Percentiles rank a stretch among this genome's conserved stretches.
Conservation (phyloP, 1,140 invertebrate species). For the Chrysomallon squamiferum region DNA sequence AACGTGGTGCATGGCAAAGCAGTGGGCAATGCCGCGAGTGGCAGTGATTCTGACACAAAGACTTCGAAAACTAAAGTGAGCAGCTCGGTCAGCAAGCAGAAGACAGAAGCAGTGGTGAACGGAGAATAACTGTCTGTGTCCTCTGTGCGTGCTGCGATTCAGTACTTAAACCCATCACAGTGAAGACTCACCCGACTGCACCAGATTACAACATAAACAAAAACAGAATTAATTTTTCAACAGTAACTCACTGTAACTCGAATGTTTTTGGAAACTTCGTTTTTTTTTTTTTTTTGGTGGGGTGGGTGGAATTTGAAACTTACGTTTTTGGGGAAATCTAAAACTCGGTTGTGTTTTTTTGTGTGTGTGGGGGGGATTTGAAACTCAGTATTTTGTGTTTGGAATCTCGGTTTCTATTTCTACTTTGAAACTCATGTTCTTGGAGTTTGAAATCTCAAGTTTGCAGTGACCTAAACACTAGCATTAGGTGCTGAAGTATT, state of each 20-base stretch:
- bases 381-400: too few relatives aligned
- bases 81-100: slow-evolving; percentile 22
- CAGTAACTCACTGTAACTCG: background rate
- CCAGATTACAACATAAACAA: background rate
- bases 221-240: background rate
- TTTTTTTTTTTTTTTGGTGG: background rate
- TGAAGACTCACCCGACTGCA: background rate
- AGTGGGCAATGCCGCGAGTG: slow-evolving; percentile 36
- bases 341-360: too few relatives aligned
- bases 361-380: too few relatives aligned
- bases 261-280: background rate
- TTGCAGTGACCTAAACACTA: too few relatives aligned
- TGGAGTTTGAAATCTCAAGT: too few relatives aligned
- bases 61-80: slow-evolving; percentile 32
- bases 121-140: slow-evolving; percentile 32
- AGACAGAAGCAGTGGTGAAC: slow-evolving; percentile 45
- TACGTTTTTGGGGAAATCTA: too few relatives aligned
- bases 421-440: too few relatives aligned
- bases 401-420: too few relatives aligned
- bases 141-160: background rate
- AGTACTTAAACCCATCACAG: background rate
- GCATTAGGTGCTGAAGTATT: too few relatives aligned
- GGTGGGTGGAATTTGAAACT: too few relatives aligned
- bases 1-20: background rate
- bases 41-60: slow-evolving; percentile 49